phyloP scores from a whole-genome alignment of 2,797 vertebrate genomes.

The Delichon dasypus region DNA sequence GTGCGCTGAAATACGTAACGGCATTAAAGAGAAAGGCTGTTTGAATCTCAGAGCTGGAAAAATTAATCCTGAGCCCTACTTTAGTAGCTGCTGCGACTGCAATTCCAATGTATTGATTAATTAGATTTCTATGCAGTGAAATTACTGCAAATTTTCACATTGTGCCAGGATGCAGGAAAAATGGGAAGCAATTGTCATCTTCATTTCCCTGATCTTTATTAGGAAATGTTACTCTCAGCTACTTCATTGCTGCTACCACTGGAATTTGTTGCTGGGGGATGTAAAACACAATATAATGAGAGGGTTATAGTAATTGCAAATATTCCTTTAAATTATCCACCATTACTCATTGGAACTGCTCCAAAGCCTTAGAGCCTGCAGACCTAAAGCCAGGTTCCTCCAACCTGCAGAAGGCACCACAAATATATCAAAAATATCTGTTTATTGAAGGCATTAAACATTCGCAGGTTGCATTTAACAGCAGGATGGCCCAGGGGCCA shows the following conservation, averaged over 20 bases:
- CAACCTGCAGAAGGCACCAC: neutral
- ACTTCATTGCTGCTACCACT: neutral
- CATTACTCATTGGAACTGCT: neutral
- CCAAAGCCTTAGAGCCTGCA: neutral
- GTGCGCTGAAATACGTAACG: neutral
- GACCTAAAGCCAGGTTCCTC: neutral
- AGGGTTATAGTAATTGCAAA: neutral
- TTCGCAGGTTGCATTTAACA: neutral
- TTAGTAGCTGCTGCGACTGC: neutral
- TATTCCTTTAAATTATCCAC: neutral
- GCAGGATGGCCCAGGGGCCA: neutral
- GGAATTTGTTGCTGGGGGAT: neutral
- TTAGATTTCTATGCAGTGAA: neutral
- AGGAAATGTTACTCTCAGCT: neutral
- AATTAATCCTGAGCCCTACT: neutral
- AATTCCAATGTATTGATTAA: neutral
- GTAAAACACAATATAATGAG: neutral
- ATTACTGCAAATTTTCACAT: neutral
- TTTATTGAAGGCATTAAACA: neutral
- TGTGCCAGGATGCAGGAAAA: neutral
- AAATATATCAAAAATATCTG: neutral
- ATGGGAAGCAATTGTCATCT: neutral
- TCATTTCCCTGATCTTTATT: slow-evolving; percentile 17
- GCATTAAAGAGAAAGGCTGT: neutral
- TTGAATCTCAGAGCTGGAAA: neutral